These are phyloP conservation scores for Xestia rhomboidea DNA, from an alignment of 2,888 invertebrate genomes.

Conservation along the genomic window DNA sequence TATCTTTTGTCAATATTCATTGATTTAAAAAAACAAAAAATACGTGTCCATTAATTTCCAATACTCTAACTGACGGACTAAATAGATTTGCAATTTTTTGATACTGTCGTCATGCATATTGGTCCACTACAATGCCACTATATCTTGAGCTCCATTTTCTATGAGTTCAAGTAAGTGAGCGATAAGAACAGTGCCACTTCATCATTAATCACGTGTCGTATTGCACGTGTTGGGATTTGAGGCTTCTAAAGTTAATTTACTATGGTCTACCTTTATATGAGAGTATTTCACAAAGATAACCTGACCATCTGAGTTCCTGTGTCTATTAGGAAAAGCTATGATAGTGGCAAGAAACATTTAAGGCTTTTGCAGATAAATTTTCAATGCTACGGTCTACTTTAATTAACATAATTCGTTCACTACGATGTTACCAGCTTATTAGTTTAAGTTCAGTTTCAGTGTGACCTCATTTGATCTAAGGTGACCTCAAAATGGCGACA, in stretches of 20 bases:
- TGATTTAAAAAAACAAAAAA: too few species aligned
- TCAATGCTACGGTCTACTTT: conserved; percentile 1
- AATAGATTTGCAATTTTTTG: too few species aligned
- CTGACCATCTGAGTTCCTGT: background rate
- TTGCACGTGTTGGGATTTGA: background rate
- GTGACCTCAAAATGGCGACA: background rate
- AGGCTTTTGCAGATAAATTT: background rate
- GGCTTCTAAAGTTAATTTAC: background rate
- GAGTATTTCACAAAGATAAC: background rate
- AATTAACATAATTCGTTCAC: conserved; percentile 10
- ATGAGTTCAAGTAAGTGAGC: background rate
- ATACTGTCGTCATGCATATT: too few species aligned
- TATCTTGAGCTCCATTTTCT: background rate
- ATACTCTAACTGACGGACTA: too few species aligned
- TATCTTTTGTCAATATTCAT: too few species aligned
- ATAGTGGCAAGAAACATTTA: background rate
- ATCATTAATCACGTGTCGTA: background rate
- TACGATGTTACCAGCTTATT: conserved; percentile 55
- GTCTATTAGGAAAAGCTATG: background rate
- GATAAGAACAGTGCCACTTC: background rate
- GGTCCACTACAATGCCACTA: background rate
- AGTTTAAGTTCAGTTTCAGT: conserved; percentile 18
- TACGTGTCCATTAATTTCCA: too few species aligned
- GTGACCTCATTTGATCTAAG: background rate
- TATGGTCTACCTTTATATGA: background rate